Evolutionary conservation across 2,797 vertebrate genomes (phyloP).

Genomic region (Hydrophis major): DNA sequence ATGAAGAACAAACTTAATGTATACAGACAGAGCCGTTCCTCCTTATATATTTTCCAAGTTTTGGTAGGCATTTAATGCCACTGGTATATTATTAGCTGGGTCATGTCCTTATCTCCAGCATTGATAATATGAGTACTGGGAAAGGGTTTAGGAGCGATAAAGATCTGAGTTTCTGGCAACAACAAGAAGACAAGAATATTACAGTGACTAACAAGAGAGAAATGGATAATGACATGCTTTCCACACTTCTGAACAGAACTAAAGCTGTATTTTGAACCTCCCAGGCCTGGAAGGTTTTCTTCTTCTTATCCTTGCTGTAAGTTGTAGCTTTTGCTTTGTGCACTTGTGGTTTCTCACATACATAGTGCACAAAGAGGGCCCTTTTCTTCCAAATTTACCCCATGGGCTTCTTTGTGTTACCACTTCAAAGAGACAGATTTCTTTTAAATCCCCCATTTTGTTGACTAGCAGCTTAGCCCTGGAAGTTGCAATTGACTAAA

Average conservation of each 20-base stretch:
- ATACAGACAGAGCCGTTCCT: too few relatives aligned
- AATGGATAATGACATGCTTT: conserved; percentile 48
- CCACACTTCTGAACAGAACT: conserved; percentile 45
- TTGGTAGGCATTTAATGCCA: neutral
- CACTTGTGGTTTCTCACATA: conserved; percentile 34
- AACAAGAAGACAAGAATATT: conserved; percentile 38
- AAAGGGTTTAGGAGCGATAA: conserved; percentile 31
- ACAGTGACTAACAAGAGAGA: conserved; percentile 46
- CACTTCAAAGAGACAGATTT: conserved; percentile 53
- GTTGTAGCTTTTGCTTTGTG: conserved; percentile 36
- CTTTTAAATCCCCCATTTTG: conserved; percentile 60
- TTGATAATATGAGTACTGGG: conserved; percentile 18
- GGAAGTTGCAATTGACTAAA: conserved; percentile 62
- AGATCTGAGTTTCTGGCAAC: neutral
- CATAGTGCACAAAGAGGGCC: conserved; percentile 15
- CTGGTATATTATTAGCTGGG: neutral
- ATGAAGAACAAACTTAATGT: neutral
- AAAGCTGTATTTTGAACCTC: conserved; percentile 40
- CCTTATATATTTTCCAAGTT: neutral
- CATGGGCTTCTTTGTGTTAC: conserved; percentile 45
- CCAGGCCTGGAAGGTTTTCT: conserved; percentile 23
- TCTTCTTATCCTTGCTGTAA: conserved; percentile 45
- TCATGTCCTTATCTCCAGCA: neutral
- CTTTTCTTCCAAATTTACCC: conserved; percentile 45
- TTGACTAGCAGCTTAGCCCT: conserved; percentile 61